Percentiles rank a stretch among this genome's conserved stretches.
Conservation (phyloP, 2,888 invertebrate species). For the Calameuta pallipes region DNA sequence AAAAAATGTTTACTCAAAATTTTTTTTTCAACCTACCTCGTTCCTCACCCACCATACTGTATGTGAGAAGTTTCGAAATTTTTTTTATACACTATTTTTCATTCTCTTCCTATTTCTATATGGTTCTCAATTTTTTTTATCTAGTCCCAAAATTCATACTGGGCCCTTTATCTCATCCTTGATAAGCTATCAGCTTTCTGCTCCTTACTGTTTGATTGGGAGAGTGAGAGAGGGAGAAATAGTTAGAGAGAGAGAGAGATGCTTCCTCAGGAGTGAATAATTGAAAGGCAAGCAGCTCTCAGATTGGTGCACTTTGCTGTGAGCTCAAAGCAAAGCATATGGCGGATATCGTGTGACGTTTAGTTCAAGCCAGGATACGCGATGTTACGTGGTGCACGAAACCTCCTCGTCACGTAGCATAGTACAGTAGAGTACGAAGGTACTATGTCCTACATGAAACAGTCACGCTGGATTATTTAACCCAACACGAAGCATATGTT, state of each 20-base stretch:
- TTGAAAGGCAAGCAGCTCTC: conserved; percentile 10
- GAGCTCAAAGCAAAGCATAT: conserved; percentile 30
- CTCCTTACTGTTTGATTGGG: neutral
- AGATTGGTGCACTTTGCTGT: conserved; percentile 6
- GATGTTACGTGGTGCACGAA: conserved; percentile 16
- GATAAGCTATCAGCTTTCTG: neutral
- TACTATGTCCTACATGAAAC: neutral
- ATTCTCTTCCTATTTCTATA: neutral
- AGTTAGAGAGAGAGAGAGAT: neutral
- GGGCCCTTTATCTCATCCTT: neutral
- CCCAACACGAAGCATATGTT: conserved; percentile 38
- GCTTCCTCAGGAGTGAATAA: conserved; percentile 7
- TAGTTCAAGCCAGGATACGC: conserved; percentile 4
- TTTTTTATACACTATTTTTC: neutral
- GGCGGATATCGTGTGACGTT: conserved; percentile 30
- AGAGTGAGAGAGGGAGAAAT: neutral
- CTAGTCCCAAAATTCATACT: neutral
- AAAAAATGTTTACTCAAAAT: neutral
- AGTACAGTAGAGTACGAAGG: neutral
- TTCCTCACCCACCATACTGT: too few relatives aligned
- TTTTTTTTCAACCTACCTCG: too few relatives aligned
- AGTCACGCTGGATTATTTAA: conserved; percentile 40
- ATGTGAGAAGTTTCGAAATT: too few relatives aligned
- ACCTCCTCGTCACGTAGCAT: conserved; percentile 16
- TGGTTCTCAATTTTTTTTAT: neutral